Base-by-base conservation (phyloP, 2,113 vertebrate genomes). In the Spea bombifrons region DNA sequence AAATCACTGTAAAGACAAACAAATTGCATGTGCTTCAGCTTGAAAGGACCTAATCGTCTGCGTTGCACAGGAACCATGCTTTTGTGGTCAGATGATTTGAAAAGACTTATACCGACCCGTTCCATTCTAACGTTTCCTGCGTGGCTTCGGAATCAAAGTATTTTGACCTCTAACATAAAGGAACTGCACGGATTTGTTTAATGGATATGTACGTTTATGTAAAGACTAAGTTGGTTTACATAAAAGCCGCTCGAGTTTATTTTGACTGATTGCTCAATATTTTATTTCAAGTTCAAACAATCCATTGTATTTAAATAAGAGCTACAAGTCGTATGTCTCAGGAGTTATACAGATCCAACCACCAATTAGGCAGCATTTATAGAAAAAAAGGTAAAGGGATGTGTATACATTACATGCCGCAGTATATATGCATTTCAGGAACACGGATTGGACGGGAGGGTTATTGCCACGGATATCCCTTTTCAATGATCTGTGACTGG, bases 201-300 rank as follows among this genome's bases (percentile, higher is more conserved):
- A 76, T 70, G 75, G 53, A 44, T 71, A 44, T 63, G 75, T 70
- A 50, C 13, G 67, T 70, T 77, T 70, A 77, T 70, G 46, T 67
- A 49, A 53, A 70, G 75, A 30, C 53, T 63, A 44, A 50, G 75
- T 70, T 63, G 3, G 64, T 75, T 75, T 75, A 77, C 50, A 43
- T 61, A 48, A 70, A 48, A 70, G 59, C 46, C 70, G 55, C 49
- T 45, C 10, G 15, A 48, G 66, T 77, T 77, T 70, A 77, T 77
- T 70, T 70, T 70, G 45, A 48, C 16, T 77, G 66, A 70, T 77
- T 70, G 75, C 75, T 70, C 53, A 77, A 71, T 63, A 50, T 49
- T 70, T 70, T 61, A 70, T 63, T 71, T 63, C 16, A 43, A 9
- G 46, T 63, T 71, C 48, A 16, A 43, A 50, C 63, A 15, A 63